phyloP scores from a whole-genome alignment of 2,797 vertebrate species.

The Lophotriccus pileatus region DNA sequence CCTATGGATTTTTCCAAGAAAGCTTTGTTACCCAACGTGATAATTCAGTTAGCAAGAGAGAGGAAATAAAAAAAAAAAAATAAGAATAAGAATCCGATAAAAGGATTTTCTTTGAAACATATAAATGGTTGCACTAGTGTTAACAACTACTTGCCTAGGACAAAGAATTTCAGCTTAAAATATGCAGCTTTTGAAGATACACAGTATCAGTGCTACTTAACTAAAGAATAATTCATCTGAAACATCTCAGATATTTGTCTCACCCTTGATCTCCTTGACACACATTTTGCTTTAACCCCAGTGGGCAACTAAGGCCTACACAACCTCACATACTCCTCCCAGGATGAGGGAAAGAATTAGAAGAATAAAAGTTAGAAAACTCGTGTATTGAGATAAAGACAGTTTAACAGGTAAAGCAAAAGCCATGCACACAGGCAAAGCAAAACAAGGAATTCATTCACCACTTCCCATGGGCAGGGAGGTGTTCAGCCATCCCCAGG shows the following conservation, averaged over 20 bases:
- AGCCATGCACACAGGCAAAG: background rate
- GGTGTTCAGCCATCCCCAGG: background rate
- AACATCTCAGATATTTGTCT: background rate
- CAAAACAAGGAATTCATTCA: background rate
- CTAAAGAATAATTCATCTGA: background rate
- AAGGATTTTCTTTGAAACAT: background rate
- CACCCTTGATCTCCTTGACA: background rate
- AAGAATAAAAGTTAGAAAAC: background rate
- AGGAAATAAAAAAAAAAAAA: background rate
- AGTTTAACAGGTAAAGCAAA: background rate
- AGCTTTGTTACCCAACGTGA: background rate
- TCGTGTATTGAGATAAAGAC: background rate
- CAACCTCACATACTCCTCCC: background rate
- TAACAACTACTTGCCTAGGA: background rate
- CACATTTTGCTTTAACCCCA: background rate
- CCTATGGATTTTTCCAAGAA: background rate
- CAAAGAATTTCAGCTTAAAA: background rate
- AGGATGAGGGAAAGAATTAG: background rate
- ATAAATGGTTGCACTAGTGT: background rate
- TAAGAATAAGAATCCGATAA: background rate
- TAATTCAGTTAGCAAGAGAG: background rate
- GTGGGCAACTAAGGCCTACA: background rate
- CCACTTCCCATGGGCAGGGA: background rate
- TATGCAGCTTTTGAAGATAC: background rate
- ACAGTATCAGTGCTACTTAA: background rate